These are phyloP conservation scores for Oeneis ivallda DNA, from an alignment of 2,888 invertebrate genomes.

Conservation along the genomic window DNA sequence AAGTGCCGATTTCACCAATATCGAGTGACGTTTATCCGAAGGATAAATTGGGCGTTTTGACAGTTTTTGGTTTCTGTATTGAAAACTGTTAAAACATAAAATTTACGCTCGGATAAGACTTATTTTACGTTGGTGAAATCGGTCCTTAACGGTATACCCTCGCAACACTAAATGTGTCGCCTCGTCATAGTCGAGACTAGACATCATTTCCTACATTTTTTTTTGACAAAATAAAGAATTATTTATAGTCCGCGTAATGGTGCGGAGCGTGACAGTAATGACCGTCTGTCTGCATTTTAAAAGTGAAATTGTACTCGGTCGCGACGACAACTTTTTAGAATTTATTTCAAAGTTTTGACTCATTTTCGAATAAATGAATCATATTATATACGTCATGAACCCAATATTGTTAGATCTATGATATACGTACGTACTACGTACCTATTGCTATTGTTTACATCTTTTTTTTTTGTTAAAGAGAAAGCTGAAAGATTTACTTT, in stretches of 20 bases:
- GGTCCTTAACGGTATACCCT: too few relatives aligned
- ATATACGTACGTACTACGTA: too few relatives aligned
- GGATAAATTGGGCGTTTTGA: too few relatives aligned
- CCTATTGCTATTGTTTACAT: neutral
- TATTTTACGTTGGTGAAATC: too few relatives aligned
- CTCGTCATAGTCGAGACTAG: slow-evolving; percentile 32
- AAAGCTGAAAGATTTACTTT: too few relatives aligned
- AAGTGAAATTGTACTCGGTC: slow-evolving; percentile 28
- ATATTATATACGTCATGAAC: neutral
- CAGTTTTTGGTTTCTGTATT: too few relatives aligned
- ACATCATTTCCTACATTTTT: slow-evolving; percentile 52
- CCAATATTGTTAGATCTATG: neutral
- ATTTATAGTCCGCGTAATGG: slow-evolving; percentile 36
- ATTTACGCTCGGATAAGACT: too few relatives aligned
- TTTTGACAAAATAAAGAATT: slow-evolving; percentile 38
- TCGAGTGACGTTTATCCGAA: too few relatives aligned
- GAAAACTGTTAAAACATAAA: too few relatives aligned
- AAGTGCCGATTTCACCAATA: too few relatives aligned
- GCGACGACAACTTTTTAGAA: slow-evolving; percentile 15
- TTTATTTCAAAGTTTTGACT: slow-evolving; percentile 12
- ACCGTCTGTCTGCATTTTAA: slow-evolving; percentile 29
- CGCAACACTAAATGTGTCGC: slow-evolving; percentile 4
- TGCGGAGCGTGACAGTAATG: slow-evolving; percentile 33
- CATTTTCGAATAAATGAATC: neutral
- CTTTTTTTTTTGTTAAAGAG: too few relatives aligned